phyloP scores from a whole-genome alignment of 2,888 invertebrate genomes.

The Aporophyla lueneburgensis region DNA sequence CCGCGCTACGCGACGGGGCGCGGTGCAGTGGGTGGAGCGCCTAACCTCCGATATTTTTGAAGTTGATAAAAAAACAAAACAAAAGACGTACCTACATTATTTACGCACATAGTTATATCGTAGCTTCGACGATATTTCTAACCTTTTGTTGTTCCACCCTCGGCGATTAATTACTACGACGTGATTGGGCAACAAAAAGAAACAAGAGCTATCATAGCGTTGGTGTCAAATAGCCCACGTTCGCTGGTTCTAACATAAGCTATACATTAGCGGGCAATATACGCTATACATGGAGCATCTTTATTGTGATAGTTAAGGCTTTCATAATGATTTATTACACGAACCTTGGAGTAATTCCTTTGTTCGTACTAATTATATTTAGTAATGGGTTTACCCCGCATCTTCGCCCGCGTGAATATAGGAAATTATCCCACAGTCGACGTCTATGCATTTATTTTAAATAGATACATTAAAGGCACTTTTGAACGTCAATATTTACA shows the following conservation, averaged over 20 bases:
- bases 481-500: too few species aligned
- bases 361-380: too few species aligned
- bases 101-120: background rate
- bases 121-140: slow-evolving; percentile 9
- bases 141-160: slow-evolving; percentile 27
- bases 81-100: background rate
- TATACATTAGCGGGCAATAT: slow-evolving; percentile 7
- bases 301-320: slow-evolving; percentile 1
- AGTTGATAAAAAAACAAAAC: background rate
- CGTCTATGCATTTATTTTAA: too few species aligned
- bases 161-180: slow-evolving; percentile 55
- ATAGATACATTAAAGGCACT: too few species aligned
- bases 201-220: slow-evolving; percentile 17
- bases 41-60: too few species aligned
- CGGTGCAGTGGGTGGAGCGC: too few species aligned
- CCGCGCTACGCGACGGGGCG: too few species aligned
- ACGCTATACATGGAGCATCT: background rate
- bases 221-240: slow-evolving; percentile 22
- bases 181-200: slow-evolving; percentile 53
- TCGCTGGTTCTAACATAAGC: background rate
- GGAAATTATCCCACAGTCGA: too few species aligned
- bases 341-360: slow-evolving; percentile 4
- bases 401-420: too few species aligned
- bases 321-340: background rate
- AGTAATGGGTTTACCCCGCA: background rate